phyloP scores from a whole-genome alignment of 2,888 invertebrate species.

The Drosophila mayaguana region DNA sequence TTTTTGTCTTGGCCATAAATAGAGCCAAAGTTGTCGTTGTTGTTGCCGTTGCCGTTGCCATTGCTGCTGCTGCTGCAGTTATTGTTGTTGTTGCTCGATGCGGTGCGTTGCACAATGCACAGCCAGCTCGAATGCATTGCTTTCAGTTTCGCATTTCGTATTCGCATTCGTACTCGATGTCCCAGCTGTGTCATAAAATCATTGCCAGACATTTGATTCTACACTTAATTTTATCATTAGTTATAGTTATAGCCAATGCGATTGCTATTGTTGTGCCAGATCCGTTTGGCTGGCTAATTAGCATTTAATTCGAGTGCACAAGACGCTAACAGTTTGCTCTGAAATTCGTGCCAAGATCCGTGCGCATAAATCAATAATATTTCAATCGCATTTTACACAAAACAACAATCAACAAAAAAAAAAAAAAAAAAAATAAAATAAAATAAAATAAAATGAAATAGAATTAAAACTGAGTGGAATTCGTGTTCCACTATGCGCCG shows the following conservation, averaged over 20 bases:
- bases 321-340: constrained; percentile 39
- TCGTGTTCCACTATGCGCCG: constrained; percentile 36
- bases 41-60: constrained; percentile 16
- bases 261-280: constrained; percentile 46
- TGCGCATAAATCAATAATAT: constrained; percentile 74
- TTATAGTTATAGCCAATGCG: constrained; percentile 20
- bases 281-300: constrained; percentile 69
- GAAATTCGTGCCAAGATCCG: constrained; percentile 58
- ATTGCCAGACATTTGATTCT: constrained; percentile 44
- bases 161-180: constrained; percentile 32
- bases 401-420: constrained; percentile 4
- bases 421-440: background rate
- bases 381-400: constrained; percentile 38
- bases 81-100: constrained; percentile 41
- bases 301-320: constrained; percentile 64
- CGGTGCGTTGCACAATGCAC: constrained; percentile 68
- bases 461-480: constrained; percentile 28
- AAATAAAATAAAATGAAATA: constrained; percentile 1
- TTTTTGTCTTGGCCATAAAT: constrained; percentile 73
- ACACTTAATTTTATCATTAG: constrained; percentile 64
- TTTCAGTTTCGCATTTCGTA: constrained; percentile 55
- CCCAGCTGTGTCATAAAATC: constrained; percentile 34
- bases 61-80: no score
- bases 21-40: constrained; percentile 55
- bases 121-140: constrained; percentile 60